Conservation (phyloP, 2,888 invertebrate species). For the Augiades crinisus region DNA sequence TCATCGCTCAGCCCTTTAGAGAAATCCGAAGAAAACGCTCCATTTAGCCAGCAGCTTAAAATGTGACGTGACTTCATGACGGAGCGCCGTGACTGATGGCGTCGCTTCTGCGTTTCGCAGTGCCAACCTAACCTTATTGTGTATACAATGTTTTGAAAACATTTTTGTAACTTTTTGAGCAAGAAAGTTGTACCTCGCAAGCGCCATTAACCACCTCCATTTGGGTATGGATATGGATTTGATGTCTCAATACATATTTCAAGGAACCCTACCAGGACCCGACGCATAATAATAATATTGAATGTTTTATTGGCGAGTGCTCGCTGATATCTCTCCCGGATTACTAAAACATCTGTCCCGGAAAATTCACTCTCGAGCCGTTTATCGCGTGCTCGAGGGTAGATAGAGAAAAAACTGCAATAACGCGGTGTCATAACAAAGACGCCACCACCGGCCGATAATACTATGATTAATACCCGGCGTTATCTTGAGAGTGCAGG, state of each 20-base stretch:
- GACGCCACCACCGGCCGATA: conserved; percentile 75
- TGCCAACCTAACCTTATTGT: background rate
- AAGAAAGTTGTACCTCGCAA: background rate
- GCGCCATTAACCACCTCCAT: background rate
- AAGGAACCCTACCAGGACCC: conserved; percentile 31
- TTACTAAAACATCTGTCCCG: conserved; percentile 79
- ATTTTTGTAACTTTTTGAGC: background rate
- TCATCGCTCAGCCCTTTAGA: conserved; percentile 52
- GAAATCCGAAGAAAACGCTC: conserved; percentile 45
- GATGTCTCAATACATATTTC: conserved; percentile 36
- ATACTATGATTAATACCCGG: conserved; percentile 80
- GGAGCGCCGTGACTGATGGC: conserved; percentile 32
- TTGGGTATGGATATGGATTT: conserved; percentile 28
- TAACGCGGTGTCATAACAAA: conserved; percentile 80
- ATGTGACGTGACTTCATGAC: conserved; percentile 37
- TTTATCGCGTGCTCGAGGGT: conserved; percentile 70
- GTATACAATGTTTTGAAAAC: background rate
- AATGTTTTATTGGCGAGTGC: conserved; percentile 59
- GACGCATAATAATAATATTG: conserved; percentile 55
- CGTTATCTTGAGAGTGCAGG: conserved; percentile 79
- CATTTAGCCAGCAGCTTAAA: conserved; percentile 36
- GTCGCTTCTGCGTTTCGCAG: background rate
- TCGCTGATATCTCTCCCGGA: conserved; percentile 46
- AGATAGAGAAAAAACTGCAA: conserved; percentile 79
- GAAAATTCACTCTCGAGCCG: conserved; percentile 76